A percentile compares a stretch with the other conserved stretches of the same genome.
These are phyloP conservation scores for Tringa solitaria DNA, from an alignment of 2,113 vertebrate species.

Conservation along the genomic window DNA sequence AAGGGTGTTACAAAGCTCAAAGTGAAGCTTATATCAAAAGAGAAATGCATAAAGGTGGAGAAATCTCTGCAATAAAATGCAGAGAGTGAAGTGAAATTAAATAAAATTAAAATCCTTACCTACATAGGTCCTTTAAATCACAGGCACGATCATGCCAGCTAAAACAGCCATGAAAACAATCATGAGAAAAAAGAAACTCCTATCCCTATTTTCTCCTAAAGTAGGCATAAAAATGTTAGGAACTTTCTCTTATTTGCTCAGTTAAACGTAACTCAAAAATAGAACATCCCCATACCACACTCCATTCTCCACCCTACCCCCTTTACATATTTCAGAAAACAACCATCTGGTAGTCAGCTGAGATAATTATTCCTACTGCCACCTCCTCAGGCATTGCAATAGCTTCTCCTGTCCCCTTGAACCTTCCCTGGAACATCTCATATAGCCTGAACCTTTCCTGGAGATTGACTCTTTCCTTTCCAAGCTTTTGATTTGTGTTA, in stretches of 20 bases:
- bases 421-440: neutral
- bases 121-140: neutral
- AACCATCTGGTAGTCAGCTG: neutral
- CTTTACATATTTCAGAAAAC: neutral
- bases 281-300: neutral
- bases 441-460: neutral
- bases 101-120: neutral
- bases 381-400: neutral
- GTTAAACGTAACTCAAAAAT: neutral
- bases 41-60: accelerated
- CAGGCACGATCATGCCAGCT: neutral
- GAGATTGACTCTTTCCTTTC: neutral
- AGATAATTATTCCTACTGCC: neutral
- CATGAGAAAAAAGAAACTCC: neutral
- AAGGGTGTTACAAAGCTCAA: neutral
- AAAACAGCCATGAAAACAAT: neutral
- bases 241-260: neutral
- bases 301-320: neutral
- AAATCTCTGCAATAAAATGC: neutral
- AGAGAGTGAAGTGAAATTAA: neutral
- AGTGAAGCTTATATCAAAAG: neutral
- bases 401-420: neutral
- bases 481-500: neutral
- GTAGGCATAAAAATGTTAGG: accelerated
- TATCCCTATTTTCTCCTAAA: neutral